Conservation (phyloP, 2,113 vertebrate species). For the Climacteris rufus region DNA sequence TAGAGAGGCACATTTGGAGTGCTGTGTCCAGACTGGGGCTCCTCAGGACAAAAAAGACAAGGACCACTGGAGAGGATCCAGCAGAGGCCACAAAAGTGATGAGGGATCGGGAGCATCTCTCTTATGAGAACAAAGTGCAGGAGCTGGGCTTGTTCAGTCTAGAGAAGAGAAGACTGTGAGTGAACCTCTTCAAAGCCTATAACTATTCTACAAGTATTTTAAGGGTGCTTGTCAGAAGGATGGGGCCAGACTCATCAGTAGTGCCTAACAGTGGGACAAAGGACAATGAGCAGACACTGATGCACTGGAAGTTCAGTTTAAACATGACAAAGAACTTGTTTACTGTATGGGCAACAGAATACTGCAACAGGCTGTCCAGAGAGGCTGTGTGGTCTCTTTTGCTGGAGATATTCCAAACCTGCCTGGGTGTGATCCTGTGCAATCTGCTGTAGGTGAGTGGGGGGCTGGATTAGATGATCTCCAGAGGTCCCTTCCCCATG, state of each 20-base stretch:
- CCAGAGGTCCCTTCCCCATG: not conserved
- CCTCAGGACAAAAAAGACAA: not conserved
- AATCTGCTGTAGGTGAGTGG: not conserved
- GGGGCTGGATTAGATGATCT: not conserved
- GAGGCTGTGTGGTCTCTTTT: not conserved
- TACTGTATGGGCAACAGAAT: accelerated
- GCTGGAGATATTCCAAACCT: not conserved
- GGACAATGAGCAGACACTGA: not conserved
- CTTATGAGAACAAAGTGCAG: not conserved
- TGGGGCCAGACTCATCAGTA: not conserved
- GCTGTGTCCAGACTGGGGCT: not conserved
- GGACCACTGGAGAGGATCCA: not conserved
- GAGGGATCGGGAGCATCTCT: not conserved
- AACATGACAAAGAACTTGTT: not conserved
- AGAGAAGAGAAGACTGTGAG: not conserved
- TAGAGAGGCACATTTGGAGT: not conserved
- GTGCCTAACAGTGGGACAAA: not conserved
- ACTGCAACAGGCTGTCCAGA: not conserved
- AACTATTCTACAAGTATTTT: not conserved
- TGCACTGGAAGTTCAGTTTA: not conserved
- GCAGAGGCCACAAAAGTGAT: not conserved
- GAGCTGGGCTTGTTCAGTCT: not conserved
- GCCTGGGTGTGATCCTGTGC: not conserved
- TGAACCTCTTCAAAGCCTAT: not conserved
- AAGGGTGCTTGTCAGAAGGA: not conserved